phyloP scores from a whole-genome alignment of 2,888 invertebrate genomes.

The Phytoseiulus persimilis region DNA sequence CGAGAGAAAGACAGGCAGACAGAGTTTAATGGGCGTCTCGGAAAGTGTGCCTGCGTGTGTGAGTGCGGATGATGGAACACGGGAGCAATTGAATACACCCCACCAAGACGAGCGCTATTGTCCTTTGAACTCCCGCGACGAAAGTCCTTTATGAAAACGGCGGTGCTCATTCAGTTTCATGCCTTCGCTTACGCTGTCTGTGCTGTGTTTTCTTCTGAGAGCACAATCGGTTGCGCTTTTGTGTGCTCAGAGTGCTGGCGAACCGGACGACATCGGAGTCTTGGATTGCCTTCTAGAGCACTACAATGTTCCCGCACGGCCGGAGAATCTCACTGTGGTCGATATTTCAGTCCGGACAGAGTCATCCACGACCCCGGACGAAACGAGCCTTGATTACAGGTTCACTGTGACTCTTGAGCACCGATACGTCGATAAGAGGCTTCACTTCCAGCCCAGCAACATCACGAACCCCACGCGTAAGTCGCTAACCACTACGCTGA shows the following conservation, averaged over 20 bases:
- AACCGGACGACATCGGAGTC: constrained; percentile 8
- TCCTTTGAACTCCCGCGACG: not conserved
- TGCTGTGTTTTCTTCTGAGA: not conserved
- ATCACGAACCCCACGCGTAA: not conserved
- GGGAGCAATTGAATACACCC: not conserved
- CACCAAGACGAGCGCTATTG: not conserved
- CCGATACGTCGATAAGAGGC: not conserved
- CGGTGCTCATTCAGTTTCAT: constrained; percentile 5
- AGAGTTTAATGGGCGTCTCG: not conserved
- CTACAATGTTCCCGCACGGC: not conserved
- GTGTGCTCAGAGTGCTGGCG: constrained; percentile 7
- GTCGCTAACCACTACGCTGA: not conserved
- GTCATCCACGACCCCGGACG: constrained; percentile 7
- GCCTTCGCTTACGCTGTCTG: not conserved
- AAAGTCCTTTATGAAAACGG: not conserved
- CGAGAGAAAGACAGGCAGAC: not conserved
- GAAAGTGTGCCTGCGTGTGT: not conserved
- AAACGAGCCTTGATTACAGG: not conserved
- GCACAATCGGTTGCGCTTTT: not conserved
- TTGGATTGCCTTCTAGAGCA: not conserved
- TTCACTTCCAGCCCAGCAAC: not conserved
- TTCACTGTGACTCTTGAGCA: not conserved
- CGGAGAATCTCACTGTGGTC: constrained; percentile 20
- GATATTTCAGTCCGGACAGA: not conserved
- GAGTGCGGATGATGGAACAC: constrained; percentile 5